Evolutionary conservation across 1,140 invertebrate species (phyloP).

Genomic region (Drosophila pseudoobscura): DNA sequence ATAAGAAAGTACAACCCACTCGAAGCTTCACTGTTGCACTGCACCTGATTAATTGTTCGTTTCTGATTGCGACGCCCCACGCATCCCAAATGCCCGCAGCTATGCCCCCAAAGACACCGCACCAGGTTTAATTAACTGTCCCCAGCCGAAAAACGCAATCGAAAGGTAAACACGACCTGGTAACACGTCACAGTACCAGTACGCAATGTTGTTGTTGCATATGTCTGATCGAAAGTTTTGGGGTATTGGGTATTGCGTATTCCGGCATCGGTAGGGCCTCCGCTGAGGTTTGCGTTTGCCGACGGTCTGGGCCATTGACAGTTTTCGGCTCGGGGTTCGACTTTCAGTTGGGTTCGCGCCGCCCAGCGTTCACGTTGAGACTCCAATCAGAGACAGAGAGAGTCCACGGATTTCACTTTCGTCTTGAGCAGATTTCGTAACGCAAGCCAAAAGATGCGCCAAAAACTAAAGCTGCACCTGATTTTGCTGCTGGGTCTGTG

Average conservation of each 20-base stretch:
- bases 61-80: conserved; percentile 38
- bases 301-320: conserved; percentile 13
- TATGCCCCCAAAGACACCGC: conserved; percentile 9
- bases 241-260: conserved; percentile 16
- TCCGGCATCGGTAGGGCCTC: conserved; percentile 59
- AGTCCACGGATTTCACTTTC: conserved; percentile 57
- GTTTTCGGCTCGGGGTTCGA: conserved; percentile 48
- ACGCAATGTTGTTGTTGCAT: conserved; percentile 39
- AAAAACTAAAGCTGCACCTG: conserved; percentile 33
- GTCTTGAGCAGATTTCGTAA: conserved; percentile 6
- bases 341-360: conserved; percentile 63
- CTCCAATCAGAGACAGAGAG: conserved; percentile 4
- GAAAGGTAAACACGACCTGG: conserved; percentile 50
- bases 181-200: conserved; percentile 35
- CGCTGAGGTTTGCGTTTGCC: conserved; percentile 38
- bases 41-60: conserved; percentile 39
- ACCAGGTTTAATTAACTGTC: conserved; percentile 52
- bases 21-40: conserved; percentile 53
- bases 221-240: conserved; percentile 71
- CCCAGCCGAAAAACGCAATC: conserved; percentile 47
- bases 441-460: conserved; percentile 25
- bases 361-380: conserved; percentile 56
- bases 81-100: conserved; percentile 33
- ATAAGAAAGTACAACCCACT: too few species aligned
- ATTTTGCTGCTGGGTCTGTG: conserved; percentile 60